Percentiles rank a stretch among this genome's conserved stretches.
Evolutionary conservation across 2,888 invertebrate genomes (phyloP).

Genomic region (Chymomyza fuscimana): DNA sequence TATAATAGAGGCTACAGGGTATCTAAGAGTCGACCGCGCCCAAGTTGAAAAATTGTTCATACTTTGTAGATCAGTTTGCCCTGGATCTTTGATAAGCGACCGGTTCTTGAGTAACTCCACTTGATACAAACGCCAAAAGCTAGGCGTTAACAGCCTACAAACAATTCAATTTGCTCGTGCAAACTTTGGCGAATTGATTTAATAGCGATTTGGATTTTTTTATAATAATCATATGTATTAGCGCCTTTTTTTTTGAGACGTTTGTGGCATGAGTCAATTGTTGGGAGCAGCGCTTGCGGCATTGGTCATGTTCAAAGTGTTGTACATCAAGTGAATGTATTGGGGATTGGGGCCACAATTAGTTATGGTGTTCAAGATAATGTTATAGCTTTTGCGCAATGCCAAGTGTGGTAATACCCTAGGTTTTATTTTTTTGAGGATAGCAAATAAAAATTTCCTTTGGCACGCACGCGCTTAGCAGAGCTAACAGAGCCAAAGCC

Average conservation of each 20-base stretch:
- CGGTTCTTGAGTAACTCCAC: conserved; percentile 44
- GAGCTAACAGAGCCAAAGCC: not conserved
- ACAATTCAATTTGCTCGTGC: conserved; percentile 13
- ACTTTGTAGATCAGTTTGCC: conserved; percentile 39
- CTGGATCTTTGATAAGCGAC: conserved; percentile 48
- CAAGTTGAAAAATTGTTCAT: conserved; percentile 17
- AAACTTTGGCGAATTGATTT: conserved; percentile 11
- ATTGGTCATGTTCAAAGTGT: not conserved
- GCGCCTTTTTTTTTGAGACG: not conserved
- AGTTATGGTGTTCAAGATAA: conserved; percentile 6
- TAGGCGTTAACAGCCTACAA: not conserved
- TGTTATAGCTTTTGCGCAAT: not conserved
- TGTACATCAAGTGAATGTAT: conserved; percentile 1
- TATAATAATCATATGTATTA: conserved; percentile 39
- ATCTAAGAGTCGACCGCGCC: not conserved
- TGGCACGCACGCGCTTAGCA: not conserved
- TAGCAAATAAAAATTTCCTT: not conserved
- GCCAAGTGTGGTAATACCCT: not conserved
- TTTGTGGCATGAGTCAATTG: conserved; percentile 2
- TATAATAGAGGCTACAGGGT: too few relatives aligned
- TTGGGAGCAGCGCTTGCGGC: not conserved
- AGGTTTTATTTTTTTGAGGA: not conserved
- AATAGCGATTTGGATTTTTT: conserved; percentile 24
- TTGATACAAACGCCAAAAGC: not conserved
- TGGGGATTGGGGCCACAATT: conserved; percentile 3